These are phyloP conservation scores for Poecilus cupreus DNA, from an alignment of 2,888 invertebrate genomes.

Conservation along the genomic window DNA sequence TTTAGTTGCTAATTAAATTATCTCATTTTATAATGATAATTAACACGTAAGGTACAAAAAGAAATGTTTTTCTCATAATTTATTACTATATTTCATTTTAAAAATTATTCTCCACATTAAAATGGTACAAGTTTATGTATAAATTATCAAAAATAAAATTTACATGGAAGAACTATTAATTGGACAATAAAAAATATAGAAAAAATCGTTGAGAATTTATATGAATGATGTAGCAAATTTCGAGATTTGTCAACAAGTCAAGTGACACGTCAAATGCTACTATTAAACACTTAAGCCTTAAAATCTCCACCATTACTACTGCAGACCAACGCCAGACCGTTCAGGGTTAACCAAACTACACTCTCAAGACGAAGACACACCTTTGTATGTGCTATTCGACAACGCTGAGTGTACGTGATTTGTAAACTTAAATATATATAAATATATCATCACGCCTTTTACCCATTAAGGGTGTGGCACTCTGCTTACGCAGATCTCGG, in stretches of 20 bases:
- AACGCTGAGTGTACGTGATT: too few species aligned
- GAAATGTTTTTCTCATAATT: slow-evolving; percentile 5
- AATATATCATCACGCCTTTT: too few species aligned
- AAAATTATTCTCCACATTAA: background rate
- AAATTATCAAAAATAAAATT: slow-evolving; percentile 39
- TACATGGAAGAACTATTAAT: slow-evolving; percentile 8
- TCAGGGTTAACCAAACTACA: slow-evolving; percentile 28
- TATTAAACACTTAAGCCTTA: slow-evolving; percentile 51
- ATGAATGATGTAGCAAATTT: slow-evolving; percentile 53
- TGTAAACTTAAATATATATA: too few species aligned
- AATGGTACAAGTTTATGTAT: slow-evolving; percentile 5
- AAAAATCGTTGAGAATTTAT: slow-evolving; percentile 47
- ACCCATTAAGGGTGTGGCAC: too few species aligned
- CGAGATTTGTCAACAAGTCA: slow-evolving; percentile 46
- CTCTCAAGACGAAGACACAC: background rate
- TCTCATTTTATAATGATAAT: slow-evolving; percentile 23
- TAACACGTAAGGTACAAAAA: background rate
- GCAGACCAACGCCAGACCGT: background rate
- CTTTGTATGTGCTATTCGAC: too few species aligned
- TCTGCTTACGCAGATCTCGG: too few species aligned
- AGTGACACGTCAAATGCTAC: slow-evolving; percentile 51
- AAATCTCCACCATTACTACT: slow-evolving; percentile 41
- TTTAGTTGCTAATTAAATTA: slow-evolving; percentile 14
- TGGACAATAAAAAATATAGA: slow-evolving; percentile 37
- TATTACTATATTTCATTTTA: background rate